phyloP scores from a whole-genome alignment of 2,888 invertebrate species.

The Trypoxylon attenuatum region DNA sequence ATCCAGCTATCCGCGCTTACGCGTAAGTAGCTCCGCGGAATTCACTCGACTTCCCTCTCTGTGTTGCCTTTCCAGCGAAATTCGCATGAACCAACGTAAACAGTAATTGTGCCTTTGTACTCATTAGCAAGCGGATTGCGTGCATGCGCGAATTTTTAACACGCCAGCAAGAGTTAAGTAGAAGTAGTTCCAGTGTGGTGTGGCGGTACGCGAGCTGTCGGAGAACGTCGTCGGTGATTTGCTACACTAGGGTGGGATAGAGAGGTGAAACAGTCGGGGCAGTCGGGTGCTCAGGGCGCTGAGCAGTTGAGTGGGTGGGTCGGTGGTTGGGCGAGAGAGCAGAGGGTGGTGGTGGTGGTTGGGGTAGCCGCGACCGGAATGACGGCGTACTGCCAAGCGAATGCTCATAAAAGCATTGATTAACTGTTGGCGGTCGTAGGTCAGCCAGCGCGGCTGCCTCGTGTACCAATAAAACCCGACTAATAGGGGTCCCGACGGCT shows the following conservation, averaged over 20 bases:
- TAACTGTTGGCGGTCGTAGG: slow-evolving; percentile 70
- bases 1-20: slow-evolving; percentile 34
- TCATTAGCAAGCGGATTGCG: too few relatives aligned
- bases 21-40: neutral
- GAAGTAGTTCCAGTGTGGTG: too few relatives aligned
- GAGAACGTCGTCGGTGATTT: neutral
- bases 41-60: too few relatives aligned
- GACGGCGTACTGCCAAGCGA: slow-evolving; percentile 53
- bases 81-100: too few relatives aligned
- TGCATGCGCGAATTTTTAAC: too few relatives aligned
- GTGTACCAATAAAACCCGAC: slow-evolving; percentile 63
- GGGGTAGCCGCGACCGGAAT: slow-evolving; percentile 34
- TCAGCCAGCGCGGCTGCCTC: slow-evolving; percentile 54
- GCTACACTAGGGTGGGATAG: slow-evolving; percentile 13
- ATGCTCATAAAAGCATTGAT: slow-evolving; percentile 72
- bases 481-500: slow-evolving; percentile 57
- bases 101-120: too few relatives aligned
- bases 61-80: slow-evolving; percentile 12
- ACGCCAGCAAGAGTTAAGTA: too few relatives aligned
- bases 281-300: too few relatives aligned
- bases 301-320: slow-evolving; percentile 12
- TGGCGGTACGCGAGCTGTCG: too few relatives aligned
- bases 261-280: slow-evolving; percentile 11
- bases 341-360: slow-evolving; percentile 8
- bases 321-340: slow-evolving; percentile 15